phyloP scores from a whole-genome alignment of 2,797 vertebrate genomes.

The Epinephelus malabaricus region DNA sequence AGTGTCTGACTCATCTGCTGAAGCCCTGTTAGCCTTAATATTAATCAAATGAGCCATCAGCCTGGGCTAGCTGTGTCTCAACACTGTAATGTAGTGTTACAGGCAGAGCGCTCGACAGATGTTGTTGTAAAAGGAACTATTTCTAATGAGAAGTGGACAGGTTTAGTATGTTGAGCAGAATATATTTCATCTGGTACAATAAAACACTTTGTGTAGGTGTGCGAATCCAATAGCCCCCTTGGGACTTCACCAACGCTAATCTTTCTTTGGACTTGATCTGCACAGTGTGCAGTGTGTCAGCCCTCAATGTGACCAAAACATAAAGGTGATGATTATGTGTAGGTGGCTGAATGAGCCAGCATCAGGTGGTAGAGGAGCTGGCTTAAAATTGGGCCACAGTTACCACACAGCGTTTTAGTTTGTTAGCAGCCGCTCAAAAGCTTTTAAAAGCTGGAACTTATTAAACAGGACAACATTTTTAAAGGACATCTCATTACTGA shows the following conservation, averaged over 20 bases:
- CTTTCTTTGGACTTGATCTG: slow-evolving; percentile 29
- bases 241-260: slow-evolving; percentile 33
- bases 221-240: slow-evolving; percentile 7
- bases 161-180: slow-evolving; percentile 5
- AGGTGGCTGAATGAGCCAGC: slow-evolving; percentile 38
- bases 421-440: slow-evolving; percentile 33
- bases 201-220: slow-evolving; percentile 41
- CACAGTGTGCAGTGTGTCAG: slow-evolving; percentile 50
- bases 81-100: slow-evolving; percentile 15
- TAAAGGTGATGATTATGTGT: slow-evolving; percentile 60
- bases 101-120: slow-evolving; percentile 11
- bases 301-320: slow-evolving; percentile 48
- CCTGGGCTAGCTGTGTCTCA: slow-evolving; percentile 4
- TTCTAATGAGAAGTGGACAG: slow-evolving; percentile 19
- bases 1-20: slow-evolving; percentile 36
- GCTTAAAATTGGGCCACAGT: slow-evolving; percentile 46
- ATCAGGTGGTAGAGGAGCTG: slow-evolving; percentile 45
- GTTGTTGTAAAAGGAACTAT: slow-evolving; percentile 3
- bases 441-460: slow-evolving; percentile 58
- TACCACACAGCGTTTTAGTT: slow-evolving; percentile 33
- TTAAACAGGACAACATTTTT: slow-evolving; percentile 59
- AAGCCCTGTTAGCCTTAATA: slow-evolving; percentile 25
- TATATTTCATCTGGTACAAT: slow-evolving; percentile 2
- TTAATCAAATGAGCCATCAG: slow-evolving; percentile 33
- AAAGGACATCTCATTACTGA: slow-evolving; percentile 67